phyloP scores from a whole-genome alignment of 53 echinoderm and acorn worm genomes.

The Glandiceps talaboti region DNA sequence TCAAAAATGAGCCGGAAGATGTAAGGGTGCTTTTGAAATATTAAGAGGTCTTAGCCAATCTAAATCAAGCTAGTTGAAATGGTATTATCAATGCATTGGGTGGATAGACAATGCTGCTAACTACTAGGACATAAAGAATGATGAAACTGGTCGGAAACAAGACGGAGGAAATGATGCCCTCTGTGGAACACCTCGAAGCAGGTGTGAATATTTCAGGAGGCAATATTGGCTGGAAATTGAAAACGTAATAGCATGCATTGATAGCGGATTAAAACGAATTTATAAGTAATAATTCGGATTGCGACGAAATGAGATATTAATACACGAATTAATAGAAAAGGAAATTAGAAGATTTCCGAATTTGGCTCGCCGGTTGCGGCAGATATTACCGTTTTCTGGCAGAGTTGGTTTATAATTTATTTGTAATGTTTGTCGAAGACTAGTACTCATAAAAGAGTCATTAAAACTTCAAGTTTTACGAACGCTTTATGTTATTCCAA shows the following conservation, averaged over 20 bases:
- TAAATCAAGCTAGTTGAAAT: too few relatives aligned
- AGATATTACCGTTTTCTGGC: background rate
- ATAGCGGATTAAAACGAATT: background rate
- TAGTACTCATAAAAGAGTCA: background rate
- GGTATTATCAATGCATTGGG: too few relatives aligned
- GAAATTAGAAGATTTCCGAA: background rate
- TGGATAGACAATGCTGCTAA: too few relatives aligned
- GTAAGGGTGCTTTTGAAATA: too few relatives aligned
- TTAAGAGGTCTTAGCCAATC: too few relatives aligned
- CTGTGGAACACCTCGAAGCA: background rate
- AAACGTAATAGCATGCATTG: background rate
- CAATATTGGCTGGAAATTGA: background rate
- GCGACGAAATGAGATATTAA: background rate
- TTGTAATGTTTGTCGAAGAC: background rate
- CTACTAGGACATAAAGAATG: too few relatives aligned
- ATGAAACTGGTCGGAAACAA: too few relatives aligned
- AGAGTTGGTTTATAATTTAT: background rate
- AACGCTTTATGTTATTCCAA: background rate
- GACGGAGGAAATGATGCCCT: background rate
- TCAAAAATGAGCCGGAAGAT: too few relatives aligned
- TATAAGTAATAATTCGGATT: background rate
- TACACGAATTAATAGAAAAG: background rate
- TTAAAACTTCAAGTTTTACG: background rate
- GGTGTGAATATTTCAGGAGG: background rate
- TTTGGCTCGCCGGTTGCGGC: background rate